phyloP scores from a whole-genome alignment of 1,140 invertebrate species.

The Ptiloglossa arizonensis region DNA sequence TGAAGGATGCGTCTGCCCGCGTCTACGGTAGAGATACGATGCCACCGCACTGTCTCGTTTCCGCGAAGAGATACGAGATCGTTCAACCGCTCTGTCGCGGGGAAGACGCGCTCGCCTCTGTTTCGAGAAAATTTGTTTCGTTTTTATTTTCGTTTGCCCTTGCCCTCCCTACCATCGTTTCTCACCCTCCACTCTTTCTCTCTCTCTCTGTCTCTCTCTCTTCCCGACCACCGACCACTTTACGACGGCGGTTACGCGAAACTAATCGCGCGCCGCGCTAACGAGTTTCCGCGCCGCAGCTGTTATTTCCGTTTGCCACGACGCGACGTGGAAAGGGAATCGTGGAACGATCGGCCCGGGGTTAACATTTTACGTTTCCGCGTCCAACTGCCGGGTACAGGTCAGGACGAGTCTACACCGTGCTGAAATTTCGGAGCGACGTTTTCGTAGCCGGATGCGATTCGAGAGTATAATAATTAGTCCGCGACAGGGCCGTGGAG shows the following conservation, averaged over 20 bases:
- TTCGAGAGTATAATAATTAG: too few relatives aligned
- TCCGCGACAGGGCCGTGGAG: too few relatives aligned
- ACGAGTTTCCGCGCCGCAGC: not conserved
- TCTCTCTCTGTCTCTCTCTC: too few relatives aligned
- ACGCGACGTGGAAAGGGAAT: not conserved
- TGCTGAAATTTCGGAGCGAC: too few relatives aligned
- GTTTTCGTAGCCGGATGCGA: too few relatives aligned
- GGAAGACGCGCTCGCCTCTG: not conserved
- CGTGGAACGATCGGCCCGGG: not conserved
- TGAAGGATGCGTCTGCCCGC: constrained; percentile 14
- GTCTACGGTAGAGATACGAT: not conserved
- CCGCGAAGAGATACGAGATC: constrained; percentile 8
- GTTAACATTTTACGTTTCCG: too few relatives aligned
- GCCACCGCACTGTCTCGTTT: not conserved
- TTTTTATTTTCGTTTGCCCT: too few relatives aligned
- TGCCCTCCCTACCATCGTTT: too few relatives aligned
- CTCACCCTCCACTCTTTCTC: too few relatives aligned
- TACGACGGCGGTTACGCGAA: not conserved
- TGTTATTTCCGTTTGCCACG: not conserved
- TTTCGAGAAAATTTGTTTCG: constrained; percentile 12
- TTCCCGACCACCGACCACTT: not conserved
- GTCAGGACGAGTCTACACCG: too few relatives aligned
- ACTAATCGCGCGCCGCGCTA: not conserved
- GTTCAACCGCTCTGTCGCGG: not conserved
- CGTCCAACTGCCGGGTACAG: too few relatives aligned